These are phyloP conservation scores for Lissonota sp. DNA, from an alignment of 2,888 invertebrate species.

Conservation along the genomic window DNA sequence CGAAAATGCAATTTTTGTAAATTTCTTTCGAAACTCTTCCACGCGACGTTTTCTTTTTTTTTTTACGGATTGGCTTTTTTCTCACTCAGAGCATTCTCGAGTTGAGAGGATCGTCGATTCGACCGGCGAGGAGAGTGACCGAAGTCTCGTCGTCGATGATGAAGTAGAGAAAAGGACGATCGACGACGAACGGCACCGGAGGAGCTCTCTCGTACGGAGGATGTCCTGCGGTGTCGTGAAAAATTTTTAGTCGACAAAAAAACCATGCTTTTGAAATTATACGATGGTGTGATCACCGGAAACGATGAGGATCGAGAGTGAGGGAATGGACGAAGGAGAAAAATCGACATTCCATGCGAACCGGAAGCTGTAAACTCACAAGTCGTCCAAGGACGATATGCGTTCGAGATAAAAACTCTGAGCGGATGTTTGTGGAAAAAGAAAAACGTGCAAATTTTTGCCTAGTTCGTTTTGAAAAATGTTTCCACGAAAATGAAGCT, in stretches of 20 bases:
- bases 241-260: constrained; percentile 46
- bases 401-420: too few relatives aligned
- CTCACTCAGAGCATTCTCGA: constrained; percentile 89
- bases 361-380: too few relatives aligned
- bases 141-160: constrained; percentile 93
- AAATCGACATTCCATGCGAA: too few relatives aligned
- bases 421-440: too few relatives aligned
- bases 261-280: constrained; percentile 55
- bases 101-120: constrained; percentile 93
- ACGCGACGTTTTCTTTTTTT: background rate
- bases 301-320: background rate
- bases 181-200: constrained; percentile 90
- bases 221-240: constrained; percentile 81
- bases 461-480: too few relatives aligned
- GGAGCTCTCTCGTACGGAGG: constrained; percentile 78
- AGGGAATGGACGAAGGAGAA: background rate
- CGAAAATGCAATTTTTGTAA: constrained; percentile 24
- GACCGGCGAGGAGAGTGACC: constrained; percentile 92
- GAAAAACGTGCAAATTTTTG: too few relatives aligned
- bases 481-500: too few relatives aligned
- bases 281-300: constrained; percentile 54
- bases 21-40: constrained; percentile 55
- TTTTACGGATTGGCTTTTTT: background rate
- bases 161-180: constrained; percentile 94
- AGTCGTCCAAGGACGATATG: too few relatives aligned